A percentile compares a stretch with the other conserved stretches of the same genome.
phyloP scores from a whole-genome alignment of 35 echinoderm and acorn worm genomes.

The Anneissia japonica region DNA sequence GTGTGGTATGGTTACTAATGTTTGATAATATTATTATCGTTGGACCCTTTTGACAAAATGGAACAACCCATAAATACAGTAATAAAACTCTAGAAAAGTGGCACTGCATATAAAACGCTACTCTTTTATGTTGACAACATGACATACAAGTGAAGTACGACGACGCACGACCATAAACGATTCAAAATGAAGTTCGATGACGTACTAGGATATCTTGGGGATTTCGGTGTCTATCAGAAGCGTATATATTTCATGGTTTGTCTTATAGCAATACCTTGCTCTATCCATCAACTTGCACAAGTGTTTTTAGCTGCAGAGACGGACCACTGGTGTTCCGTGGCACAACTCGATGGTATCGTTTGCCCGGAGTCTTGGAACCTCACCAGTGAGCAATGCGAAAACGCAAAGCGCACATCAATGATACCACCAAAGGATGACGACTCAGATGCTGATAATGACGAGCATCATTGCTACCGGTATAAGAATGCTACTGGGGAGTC shows the following conservation, averaged over 20 bases:
- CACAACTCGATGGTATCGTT: constrained; percentile 5
- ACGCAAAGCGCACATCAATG: constrained; percentile 6
- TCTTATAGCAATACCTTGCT: constrained; percentile 33
- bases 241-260: constrained; percentile 56
- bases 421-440: constrained; percentile 16
- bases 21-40: no score
- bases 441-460: neutral
- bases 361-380: constrained; percentile 1
- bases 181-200: constrained; percentile 87
- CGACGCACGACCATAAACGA: no score
- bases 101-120: no score
- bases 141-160: no score
- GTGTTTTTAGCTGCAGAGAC: constrained; percentile 64
- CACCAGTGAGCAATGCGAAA: neutral
- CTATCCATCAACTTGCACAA: constrained; percentile 71
- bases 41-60: neutral
- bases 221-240: constrained; percentile 79
- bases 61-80: neutral
- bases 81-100: neutral
- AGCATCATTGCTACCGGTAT: constrained; percentile 26
- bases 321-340: constrained; percentile 74
- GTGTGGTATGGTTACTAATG: no score
- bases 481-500: neutral
- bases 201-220: constrained; percentile 56
- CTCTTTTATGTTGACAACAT: no score